Percentiles rank a stretch among this genome's conserved stretches.
Conservation (phyloP, 2,797 vertebrate genomes). For the Novumbra hubbsi region DNA sequence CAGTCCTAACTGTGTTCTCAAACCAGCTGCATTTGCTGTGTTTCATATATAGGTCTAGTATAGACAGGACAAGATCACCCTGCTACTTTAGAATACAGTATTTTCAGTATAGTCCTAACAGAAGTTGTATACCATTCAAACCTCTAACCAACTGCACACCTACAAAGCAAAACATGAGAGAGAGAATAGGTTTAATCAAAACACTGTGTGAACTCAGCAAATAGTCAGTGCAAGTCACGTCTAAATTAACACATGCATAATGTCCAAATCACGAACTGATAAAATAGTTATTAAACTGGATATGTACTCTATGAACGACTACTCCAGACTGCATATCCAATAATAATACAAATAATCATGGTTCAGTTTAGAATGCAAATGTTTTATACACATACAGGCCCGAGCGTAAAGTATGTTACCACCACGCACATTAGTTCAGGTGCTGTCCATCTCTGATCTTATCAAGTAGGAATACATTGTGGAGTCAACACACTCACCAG, state of each 20-base stretch:
- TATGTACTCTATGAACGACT: neutral
- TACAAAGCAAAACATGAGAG: constrained; percentile 20
- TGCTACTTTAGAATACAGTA: neutral
- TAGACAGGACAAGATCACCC: constrained; percentile 1
- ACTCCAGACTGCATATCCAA: neutral
- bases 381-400: neutral
- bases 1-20: neutral
- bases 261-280: neutral
- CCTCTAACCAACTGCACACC: constrained; percentile 26
- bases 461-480: neutral
- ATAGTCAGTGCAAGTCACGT: neutral
- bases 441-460: neutral
- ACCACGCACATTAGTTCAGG: neutral
- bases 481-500: constrained; percentile 67
- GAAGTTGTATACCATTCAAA: constrained; percentile 22
- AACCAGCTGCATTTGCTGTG: neutral
- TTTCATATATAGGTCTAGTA: neutral
- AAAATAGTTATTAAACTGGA: neutral
- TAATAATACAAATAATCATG: neutral
- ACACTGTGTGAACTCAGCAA: neutral
- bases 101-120: constrained; percentile 13
- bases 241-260: neutral
- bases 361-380: neutral
- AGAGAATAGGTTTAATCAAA: constrained; percentile 5
- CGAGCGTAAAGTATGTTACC: neutral